Conservation (phyloP, 1,140 invertebrate genomes). For the Chironomus striatipennis region DNA sequence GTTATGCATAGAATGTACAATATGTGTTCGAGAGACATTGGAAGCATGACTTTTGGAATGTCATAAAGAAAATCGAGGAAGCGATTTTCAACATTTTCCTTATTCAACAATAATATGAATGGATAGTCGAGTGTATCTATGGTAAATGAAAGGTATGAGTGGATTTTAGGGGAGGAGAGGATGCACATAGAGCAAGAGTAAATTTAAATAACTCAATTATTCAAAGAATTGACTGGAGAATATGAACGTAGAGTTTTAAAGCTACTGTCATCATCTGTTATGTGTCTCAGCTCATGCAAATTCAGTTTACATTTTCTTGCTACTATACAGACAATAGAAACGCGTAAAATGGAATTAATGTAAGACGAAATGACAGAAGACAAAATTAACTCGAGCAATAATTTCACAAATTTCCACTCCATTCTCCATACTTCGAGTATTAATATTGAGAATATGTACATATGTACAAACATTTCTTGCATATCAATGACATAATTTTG, state of each 20-base stretch:
- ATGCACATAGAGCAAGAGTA: neutral
- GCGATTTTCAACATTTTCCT: neutral
- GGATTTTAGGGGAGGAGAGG: neutral
- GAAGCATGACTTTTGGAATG: conserved; percentile 9
- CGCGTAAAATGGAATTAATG: neutral
- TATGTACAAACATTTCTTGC: no score
- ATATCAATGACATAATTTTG: no score
- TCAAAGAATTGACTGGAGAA: conserved; percentile 12
- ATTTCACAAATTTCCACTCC: no score
- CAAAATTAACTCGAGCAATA: no score
- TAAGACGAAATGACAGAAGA: neutral
- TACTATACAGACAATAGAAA: neutral
- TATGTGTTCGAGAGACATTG: neutral
- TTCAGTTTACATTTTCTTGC: neutral
- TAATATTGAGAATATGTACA: no score
- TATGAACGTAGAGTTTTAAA: neutral
- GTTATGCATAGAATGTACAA: neutral
- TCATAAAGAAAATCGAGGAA: neutral
- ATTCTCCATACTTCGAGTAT: no score
- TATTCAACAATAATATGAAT: neutral
- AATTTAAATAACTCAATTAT: conserved; percentile 23
- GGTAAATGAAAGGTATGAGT: neutral
- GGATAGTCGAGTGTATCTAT: neutral
- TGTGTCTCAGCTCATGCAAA: neutral
- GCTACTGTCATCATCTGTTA: neutral